Percentiles rank a stretch among this genome's conserved stretches.
phyloP scores from a whole-genome alignment of 2,797 vertebrate species.

The Tokudaia tokunoshimensis region DNA sequence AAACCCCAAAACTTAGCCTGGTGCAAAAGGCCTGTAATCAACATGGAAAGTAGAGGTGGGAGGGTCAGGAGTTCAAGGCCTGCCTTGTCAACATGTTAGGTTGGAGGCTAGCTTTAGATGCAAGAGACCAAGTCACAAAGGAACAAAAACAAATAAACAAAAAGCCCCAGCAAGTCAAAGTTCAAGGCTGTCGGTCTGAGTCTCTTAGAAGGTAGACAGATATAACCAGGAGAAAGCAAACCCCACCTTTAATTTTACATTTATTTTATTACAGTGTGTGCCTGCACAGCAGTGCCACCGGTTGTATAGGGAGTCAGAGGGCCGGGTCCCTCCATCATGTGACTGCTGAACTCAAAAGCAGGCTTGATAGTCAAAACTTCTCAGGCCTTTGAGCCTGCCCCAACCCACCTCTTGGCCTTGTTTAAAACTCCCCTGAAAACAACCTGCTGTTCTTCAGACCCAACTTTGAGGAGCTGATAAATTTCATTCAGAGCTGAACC shows the following conservation, averaged over 20 bases:
- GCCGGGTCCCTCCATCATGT: not conserved
- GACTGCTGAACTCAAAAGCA: not conserved
- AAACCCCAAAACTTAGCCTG: not conserved
- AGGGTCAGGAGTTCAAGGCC: not conserved
- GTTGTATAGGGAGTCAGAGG: not conserved
- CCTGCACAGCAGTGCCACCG: not conserved
- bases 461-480: conserved; percentile 43
- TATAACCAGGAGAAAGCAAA: not conserved
- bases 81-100: not conserved
- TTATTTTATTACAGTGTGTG: not conserved
- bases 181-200: not conserved
- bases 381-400: not conserved
- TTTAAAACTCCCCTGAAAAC: conserved; percentile 37
- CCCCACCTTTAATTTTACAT: not conserved
- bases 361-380: not conserved
- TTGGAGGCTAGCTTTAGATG: not conserved
- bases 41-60: not conserved
- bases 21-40: not conserved
- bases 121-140: not conserved
- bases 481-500: conserved; percentile 51
- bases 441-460: not conserved
- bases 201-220: conserved; percentile 41
- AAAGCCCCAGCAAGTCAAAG: not conserved
- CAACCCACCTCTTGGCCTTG: not conserved
- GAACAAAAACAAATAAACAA: not conserved